Evolutionary conservation across 1,140 invertebrate genomes (phyloP), one percentile per base, ranked within the genome.

Genomic region (Solenopsis invicta): DNA sequence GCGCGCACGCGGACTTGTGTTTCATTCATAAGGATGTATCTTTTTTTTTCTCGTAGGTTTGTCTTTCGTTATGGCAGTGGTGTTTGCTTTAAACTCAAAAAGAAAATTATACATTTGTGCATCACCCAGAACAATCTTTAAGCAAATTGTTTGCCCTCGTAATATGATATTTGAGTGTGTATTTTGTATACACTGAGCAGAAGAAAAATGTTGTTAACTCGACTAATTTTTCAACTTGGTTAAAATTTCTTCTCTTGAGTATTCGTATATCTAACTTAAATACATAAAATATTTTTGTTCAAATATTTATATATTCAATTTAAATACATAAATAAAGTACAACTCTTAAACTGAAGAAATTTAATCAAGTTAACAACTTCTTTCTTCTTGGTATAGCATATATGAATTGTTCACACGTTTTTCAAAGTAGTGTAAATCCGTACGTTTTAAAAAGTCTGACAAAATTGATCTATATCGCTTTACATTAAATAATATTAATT

Each of bases 11-110:
- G 48, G 8, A 48, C 52, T 88, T 72, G 67, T 52, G 59, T 67
- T 54, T 48, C 45, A 24, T 52, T 85, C 34, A 4, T 66, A 54
- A 41, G 2, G 8, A 54, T 41, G 48, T 77, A 9, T 78, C n/a
- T 61, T 75, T 21, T 80, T 48, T 48, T 37, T 76, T 41, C 24
- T n/a, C 2, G 9, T 21, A 59, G 54, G 48, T n/a, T 87, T 78
- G 12, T 71, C 8, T 62, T 52, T 78, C 8, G 8, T 50, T 52
- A 37, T 69, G 88, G 85, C 82, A 85, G 82, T 85, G 74, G 48
- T 37, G 75, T 78, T 85, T 66, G 84, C 76, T 89, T 78, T 54
- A 71, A 85, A 78, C 56, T 74, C 37, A 72, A 87, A 48, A 69
- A 59, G 48, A 66, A 61, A 66, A 21, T 85, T 18, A 29, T 85